phyloP scores from a whole-genome alignment of 53 echinoderm and acorn worm species.

The Antedon mediterranea region DNA sequence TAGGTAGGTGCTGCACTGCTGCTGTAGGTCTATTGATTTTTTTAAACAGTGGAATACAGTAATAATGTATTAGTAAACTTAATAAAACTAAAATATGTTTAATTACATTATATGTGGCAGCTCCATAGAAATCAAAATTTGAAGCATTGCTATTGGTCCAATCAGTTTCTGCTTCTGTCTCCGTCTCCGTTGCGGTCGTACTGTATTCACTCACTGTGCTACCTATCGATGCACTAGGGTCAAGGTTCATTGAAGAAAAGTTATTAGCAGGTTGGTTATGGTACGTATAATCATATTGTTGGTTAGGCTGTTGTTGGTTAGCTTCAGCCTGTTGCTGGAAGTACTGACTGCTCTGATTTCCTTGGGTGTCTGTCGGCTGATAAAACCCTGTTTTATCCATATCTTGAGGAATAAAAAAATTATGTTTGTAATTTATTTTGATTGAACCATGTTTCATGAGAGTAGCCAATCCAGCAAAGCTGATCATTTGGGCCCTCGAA shows the following conservation, averaged over 20 bases:
- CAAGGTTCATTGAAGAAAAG: slow-evolving; percentile 19
- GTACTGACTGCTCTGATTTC: not conserved
- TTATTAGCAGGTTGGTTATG: not conserved
- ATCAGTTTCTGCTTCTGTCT: slow-evolving; percentile 46
- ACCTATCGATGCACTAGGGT: slow-evolving; percentile 59
- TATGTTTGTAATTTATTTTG: no score
- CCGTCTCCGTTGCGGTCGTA: slow-evolving; percentile 48
- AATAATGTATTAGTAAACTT: no score
- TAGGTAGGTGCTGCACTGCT: no score
- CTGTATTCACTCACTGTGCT: slow-evolving; percentile 92
- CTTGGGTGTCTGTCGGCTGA: not conserved
- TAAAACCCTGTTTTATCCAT: not conserved
- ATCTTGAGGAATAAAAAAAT: not conserved
- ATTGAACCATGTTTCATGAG: no score
- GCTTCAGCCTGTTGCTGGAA: not conserved
- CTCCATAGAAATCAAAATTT: slow-evolving; percentile 7
- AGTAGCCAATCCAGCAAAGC: no score
- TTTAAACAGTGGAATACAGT: no score
- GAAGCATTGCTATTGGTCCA: slow-evolving; percentile 22
- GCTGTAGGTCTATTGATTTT: no score
- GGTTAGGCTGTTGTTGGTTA: not conserved
- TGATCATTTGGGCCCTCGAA: no score
- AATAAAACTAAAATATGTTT: no score
- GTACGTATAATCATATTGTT: slow-evolving; percentile 5
- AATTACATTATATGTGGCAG: not conserved